Percentiles rank a stretch among this genome's conserved stretches.
Conservation (phyloP, 2,888 invertebrate genomes). For the Agriopis aurantiaria region DNA sequence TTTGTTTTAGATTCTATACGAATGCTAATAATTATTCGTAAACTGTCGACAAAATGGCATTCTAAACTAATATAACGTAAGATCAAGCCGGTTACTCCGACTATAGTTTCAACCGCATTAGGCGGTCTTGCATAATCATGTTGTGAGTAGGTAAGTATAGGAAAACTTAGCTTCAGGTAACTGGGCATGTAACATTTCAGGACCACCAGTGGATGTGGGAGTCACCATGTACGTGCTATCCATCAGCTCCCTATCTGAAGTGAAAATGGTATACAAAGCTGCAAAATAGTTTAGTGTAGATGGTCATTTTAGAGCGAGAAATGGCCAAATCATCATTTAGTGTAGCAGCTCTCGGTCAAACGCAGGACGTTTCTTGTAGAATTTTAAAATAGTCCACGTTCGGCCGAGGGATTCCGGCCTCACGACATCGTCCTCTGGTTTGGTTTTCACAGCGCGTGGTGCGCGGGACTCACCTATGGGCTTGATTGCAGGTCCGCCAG, state of each 20-base stretch:
- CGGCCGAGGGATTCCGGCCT: conserved; percentile 61
- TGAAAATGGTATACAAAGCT: conserved; percentile 89
- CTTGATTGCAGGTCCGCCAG: conserved; percentile 96
- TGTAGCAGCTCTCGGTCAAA: conserved; percentile 64
- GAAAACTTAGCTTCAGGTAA: conserved; percentile 47
- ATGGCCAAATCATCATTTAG: conserved; percentile 51
- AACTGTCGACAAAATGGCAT: too few relatives aligned
- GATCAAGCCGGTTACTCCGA: too few relatives aligned
- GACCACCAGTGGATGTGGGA: conserved; percentile 92
- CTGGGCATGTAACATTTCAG: conserved; percentile 84
- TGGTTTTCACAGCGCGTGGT: conserved; percentile 77
- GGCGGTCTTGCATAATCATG: not conserved
- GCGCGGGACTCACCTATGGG: conserved; percentile 79
- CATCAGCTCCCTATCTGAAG: conserved; percentile 94
- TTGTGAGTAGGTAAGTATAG: not conserved
- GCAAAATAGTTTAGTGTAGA: conserved; percentile 68
- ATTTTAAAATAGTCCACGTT: conserved; percentile 48
- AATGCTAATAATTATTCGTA: too few relatives aligned
- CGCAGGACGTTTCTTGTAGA: conserved; percentile 43
- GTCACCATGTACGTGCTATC: conserved; percentile 94
- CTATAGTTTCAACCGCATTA: too few relatives aligned
- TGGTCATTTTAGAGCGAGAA: conserved; percentile 58
- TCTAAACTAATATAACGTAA: too few relatives aligned
- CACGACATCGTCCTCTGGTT: conserved; percentile 76
- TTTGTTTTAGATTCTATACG: too few relatives aligned